Conservation (phyloP, 2,797 vertebrate genomes). For the Gambelia wislizenii region DNA sequence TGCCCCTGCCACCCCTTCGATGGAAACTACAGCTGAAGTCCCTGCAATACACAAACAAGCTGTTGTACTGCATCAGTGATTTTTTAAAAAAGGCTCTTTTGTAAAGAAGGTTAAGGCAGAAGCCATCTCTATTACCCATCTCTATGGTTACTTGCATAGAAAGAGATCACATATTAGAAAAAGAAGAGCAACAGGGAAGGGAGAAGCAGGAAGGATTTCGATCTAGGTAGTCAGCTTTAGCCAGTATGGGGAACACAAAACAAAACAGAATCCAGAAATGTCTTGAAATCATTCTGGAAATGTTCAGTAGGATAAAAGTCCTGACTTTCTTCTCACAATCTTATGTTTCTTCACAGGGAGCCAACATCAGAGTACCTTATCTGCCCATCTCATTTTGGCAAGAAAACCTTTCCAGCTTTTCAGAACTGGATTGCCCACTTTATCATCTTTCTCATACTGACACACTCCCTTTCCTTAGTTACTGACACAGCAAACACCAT, state of each 20-base stretch:
- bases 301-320: not conserved
- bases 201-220: constrained; percentile 8
- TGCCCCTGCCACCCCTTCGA: too few relatives aligned
- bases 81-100: constrained; percentile 32
- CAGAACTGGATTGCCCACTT: not conserved
- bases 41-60: constrained; percentile 12
- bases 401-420: not conserved
- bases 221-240: constrained; percentile 13
- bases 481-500: not conserved
- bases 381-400: not conserved
- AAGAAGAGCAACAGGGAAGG: constrained; percentile 36
- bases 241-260: not conserved
- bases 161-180: constrained; percentile 41
- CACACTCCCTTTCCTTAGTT: not conserved
- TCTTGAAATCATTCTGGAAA: constrained; percentile 15
- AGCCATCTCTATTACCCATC: constrained; percentile 42
- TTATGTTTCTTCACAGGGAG: not conserved
- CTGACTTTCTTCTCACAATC: not conserved
- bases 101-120: constrained; percentile 54
- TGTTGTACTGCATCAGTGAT: not conserved
- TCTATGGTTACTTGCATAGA: constrained; percentile 71
- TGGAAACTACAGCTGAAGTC: not conserved
- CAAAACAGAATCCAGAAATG: not conserved
- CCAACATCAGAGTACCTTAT: not conserved
- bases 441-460: not conserved